Evolutionary conservation across 2,113 vertebrate genomes (phyloP).

Genomic region (Neopipo cinnamomea): DNA sequence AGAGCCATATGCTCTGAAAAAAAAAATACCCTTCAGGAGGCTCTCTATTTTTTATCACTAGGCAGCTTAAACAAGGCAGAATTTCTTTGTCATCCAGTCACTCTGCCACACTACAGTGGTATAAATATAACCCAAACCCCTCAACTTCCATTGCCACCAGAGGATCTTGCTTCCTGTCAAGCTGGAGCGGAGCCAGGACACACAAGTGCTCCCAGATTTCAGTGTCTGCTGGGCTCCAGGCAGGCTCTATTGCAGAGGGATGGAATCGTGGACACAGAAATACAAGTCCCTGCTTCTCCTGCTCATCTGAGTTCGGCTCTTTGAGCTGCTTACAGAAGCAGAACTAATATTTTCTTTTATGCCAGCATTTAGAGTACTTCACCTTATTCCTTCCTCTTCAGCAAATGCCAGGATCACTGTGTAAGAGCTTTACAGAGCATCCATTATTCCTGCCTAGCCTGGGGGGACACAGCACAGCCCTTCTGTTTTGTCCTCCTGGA

Average conservation of each 20-base stretch:
- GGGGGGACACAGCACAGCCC: fast-evolving
- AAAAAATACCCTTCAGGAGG: neutral
- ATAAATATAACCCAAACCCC: neutral
- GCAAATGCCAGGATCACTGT: neutral
- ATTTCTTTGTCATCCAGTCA: neutral
- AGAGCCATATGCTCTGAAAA: neutral
- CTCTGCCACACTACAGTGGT: neutral
- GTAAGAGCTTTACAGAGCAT: neutral
- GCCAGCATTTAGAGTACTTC: neutral
- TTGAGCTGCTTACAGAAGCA: neutral
- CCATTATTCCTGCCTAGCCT: neutral
- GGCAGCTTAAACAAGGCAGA: neutral
- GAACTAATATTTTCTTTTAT: neutral
- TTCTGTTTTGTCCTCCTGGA: neutral
- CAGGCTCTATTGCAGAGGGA: neutral
- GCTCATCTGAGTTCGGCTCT: neutral
- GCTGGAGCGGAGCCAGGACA: neutral
- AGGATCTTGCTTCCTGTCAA: neutral
- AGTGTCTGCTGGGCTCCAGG: neutral
- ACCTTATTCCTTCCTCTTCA: neutral
- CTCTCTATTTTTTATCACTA: neutral
- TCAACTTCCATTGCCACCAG: neutral
- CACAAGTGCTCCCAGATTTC: neutral
- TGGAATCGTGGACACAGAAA: neutral
- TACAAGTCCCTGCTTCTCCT: neutral